These are phyloP conservation scores for Pristionchus pacificus DNA, from an alignment of 1,140 invertebrate genomes.

Conservation along the genomic window DNA sequence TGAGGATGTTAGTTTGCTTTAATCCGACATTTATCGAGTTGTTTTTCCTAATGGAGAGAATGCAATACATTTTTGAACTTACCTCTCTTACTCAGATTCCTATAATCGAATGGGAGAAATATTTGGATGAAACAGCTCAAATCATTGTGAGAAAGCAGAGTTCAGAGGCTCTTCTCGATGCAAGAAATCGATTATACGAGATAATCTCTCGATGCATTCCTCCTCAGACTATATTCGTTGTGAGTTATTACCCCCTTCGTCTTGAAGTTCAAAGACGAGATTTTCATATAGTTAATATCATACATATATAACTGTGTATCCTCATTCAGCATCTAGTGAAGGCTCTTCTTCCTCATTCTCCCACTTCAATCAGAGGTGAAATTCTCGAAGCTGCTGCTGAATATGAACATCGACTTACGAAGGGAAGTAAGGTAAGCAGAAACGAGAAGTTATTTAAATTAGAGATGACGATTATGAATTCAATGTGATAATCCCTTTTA, in stretches of 20 bases:
- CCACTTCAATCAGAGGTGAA: conserved; percentile 1
- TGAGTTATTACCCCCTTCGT: conserved; percentile 45
- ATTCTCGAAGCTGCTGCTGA: conserved; percentile 21
- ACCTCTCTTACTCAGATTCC: conserved; percentile 71
- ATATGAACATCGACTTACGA: conserved; percentile 22
- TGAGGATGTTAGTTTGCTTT: conserved; percentile 76
- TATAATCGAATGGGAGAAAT: conserved; percentile 88
- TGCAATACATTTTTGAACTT: conserved; percentile 76
- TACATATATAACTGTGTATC: conserved; percentile 7
- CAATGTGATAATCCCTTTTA: conserved; percentile 13
- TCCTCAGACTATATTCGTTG: conserved; percentile 83
- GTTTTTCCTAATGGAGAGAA: conserved; percentile 5
- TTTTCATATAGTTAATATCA: background rate
- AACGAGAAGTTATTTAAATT: too few relatives aligned
- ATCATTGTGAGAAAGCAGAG: conserved; percentile 83
- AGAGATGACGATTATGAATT: conserved; percentile 10
- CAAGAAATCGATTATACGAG: conserved; percentile 84
- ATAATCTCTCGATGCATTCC: conserved; percentile 89
- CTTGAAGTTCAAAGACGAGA: background rate
- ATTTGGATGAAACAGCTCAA: conserved; percentile 78
- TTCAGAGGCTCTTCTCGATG: conserved; percentile 74
- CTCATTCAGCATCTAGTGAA: conserved; percentile 30
- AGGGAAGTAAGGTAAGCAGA: background rate
- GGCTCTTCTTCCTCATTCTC: conserved; percentile 21
- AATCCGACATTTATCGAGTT: background rate